Conservation (phyloP, 2,113 vertebrate species). For the Siniperca chuatsi region DNA sequence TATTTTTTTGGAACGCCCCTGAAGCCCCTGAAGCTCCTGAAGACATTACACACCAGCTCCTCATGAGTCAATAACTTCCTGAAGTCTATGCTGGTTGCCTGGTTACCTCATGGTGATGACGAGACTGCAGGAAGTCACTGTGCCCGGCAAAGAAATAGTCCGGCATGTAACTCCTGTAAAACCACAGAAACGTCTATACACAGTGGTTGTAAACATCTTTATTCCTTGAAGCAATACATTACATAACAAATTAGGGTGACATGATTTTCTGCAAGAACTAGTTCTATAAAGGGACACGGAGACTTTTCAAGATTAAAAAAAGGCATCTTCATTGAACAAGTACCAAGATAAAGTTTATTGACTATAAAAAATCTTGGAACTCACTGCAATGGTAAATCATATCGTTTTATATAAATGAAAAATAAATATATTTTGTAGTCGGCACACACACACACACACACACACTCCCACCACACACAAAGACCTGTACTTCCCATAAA, state of each 20-base stretch:
- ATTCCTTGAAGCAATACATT: too few species aligned
- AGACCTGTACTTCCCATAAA: slow-evolving; percentile 19
- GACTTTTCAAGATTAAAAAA: not conserved
- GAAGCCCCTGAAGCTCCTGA: not conserved
- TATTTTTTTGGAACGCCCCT: not conserved
- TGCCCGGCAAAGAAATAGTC: not conserved
- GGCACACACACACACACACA: slow-evolving; percentile 9
- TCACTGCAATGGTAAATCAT: too few species aligned
- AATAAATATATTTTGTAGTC: not conserved
- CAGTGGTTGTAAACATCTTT: not conserved
- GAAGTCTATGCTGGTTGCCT: too few species aligned
- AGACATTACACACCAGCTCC: not conserved
- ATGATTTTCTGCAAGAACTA: not conserved
- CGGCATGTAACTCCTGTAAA: not conserved
- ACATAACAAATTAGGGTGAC: not conserved
- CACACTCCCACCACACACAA: slow-evolving; percentile 9
- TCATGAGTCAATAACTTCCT: not conserved
- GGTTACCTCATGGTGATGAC: too few species aligned
- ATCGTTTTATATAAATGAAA: not conserved
- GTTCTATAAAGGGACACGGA: not conserved
- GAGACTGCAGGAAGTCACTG: too few species aligned
- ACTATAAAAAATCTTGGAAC: too few species aligned
- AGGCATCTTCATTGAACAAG: not conserved
- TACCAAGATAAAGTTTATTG: not conserved
- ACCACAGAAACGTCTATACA: not conserved